Base-by-base conservation (phyloP, 2,888 invertebrate species). In the Plagodis pulveraria region DNA sequence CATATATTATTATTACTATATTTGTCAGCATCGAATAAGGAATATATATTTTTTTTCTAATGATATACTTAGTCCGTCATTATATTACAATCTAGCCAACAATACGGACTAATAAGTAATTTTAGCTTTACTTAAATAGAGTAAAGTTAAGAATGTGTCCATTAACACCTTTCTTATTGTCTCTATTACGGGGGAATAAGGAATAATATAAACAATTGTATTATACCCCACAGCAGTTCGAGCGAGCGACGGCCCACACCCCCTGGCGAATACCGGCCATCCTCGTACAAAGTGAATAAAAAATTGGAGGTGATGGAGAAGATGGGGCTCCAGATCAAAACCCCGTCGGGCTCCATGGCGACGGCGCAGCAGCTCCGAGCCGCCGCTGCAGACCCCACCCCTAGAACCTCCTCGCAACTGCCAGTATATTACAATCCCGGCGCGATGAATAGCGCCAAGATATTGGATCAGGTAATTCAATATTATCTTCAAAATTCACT, bases 401-500 rank as follows among this genome's bases (percentile, higher is more conserved):
- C 73, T 2, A 53, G 54, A 10, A 54, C 60, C 33, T n/a, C 10
- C 6, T 36, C 70, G 0, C 63, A 66, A 6, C 84, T 94, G 46
- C 96, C 96, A 6, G 94, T 95, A 55, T 97, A 95, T 84, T 96
- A 96, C 80, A 96, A 96, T 83, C 95, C 96, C 40, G 94, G 95
- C 22, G 95, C 96, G 10, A 94, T 96, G 46, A 95, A 96, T 78
- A 95, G 96, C 43, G 95, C 96, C 63, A 96, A 97, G 77, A 97
- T 98, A 80, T 95, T 97, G 6, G 96, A 98, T 71, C 97, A 82
- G 83, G 84, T 82, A 22, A 35, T 32, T 22, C n/a, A n/a, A n/a
- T n/a, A n/a, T n/a, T n/a, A n/a, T n/a, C n/a, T n/a, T n/a, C n/a
- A n/a, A n/a, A n/a, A n/a, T n/a, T n/a, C n/a, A n/a, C n/a, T n/a